Base-by-base conservation (phyloP, 2,113 vertebrate species). In the Muntiacus muntjak region DNA sequence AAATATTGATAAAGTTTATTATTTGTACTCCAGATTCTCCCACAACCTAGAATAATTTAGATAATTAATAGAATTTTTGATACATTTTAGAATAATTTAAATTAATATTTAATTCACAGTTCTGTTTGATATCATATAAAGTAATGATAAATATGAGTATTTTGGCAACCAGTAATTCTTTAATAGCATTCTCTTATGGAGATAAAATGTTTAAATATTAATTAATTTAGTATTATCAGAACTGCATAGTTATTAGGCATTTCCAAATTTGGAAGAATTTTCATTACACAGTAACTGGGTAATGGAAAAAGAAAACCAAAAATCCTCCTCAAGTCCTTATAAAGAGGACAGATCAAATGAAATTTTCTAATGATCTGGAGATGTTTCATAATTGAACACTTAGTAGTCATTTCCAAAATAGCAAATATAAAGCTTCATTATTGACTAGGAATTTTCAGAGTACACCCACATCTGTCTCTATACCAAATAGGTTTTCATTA, bases 21-120 rank as follows among this genome's bases (percentile, higher is more conserved):
- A 97, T 98, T 96, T 98, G 96, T 96, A 97, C 89, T 94, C 83
- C 71, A 97, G 95, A 96, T 97, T 98, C 87, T 94, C 74, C 84
- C 81, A 97, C 97, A 96, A 97, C 95, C 87, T 95, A 96, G 94
- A 97, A 97, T 98, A 98, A 98, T 98, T 98, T 98, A 97, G 97
- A 96, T 97, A 98, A 98, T 98, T 98, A 98, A 98, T 97, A 96
- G 98, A 98, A 98, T 97, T 98, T 97, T 97, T 97, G 97, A 98
- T 97, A 97, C 96, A 97, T 94, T 97, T 98, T 96, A 95, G 89
- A 97, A 98, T 97, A 98, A 97, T 95, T 98, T 98, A 98, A 96
- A 98, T 98, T 97, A 98, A 98, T 98, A 97, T 98, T 98, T 97
- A 98, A 98, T 98, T 97, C 92, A 90, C 67, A 96, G 74, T 98